These are phyloP conservation scores for Axea sp. DNA, from an alignment of 2,888 invertebrate genomes.

Conservation along the genomic window DNA sequence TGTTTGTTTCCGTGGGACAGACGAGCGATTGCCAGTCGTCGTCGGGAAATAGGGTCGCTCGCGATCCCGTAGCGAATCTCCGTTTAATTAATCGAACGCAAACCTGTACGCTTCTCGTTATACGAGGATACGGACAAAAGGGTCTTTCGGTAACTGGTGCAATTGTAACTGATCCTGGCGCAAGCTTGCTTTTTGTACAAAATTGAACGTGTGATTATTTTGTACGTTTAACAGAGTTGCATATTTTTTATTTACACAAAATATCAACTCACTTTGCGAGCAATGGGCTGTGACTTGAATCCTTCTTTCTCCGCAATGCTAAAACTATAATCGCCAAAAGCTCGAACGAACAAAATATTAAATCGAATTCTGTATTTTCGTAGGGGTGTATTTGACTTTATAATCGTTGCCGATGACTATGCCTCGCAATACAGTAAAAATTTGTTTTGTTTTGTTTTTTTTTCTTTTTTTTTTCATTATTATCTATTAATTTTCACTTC, in stretches of 20 bases:
- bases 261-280: conserved; percentile 65
- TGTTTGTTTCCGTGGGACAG: conserved; percentile 50
- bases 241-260: conserved; percentile 43
- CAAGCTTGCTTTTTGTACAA: conserved; percentile 44
- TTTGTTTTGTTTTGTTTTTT: too few relatives aligned
- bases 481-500: too few relatives aligned
- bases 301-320: conserved; percentile 61
- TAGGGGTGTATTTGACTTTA: too few relatives aligned
- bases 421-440: too few relatives aligned
- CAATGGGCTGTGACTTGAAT: conserved; percentile 68
- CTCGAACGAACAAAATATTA: conserved; percentile 18
- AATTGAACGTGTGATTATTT: conserved; percentile 49
- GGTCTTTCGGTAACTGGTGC: conserved; percentile 47
- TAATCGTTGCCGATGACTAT: too few relatives aligned
- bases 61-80: conserved; percentile 41
- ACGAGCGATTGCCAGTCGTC: conserved; percentile 54
- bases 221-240: conserved; percentile 30
- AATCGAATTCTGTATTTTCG: background rate
- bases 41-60: conserved; percentile 21
- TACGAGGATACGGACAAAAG: conserved; percentile 6
- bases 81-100: conserved; percentile 34
- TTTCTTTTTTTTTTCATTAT: too few relatives aligned
- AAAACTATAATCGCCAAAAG: conserved; percentile 49
- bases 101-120: background rate
- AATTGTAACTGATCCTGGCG: conserved; percentile 52